phyloP scores from a whole-genome alignment of 2,888 invertebrate species.

The Clostera curtula region DNA sequence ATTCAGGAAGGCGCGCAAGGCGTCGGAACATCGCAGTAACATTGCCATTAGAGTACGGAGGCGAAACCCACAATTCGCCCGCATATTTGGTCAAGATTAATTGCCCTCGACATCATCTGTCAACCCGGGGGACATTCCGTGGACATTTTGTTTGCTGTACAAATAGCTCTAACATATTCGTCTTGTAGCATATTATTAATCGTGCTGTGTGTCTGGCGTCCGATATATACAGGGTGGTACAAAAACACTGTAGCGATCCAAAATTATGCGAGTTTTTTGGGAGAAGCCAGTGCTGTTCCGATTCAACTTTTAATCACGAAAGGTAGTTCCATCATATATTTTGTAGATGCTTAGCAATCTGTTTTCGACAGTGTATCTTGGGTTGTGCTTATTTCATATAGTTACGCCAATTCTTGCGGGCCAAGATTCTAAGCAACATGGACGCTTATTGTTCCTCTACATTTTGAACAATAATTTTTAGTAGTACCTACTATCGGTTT shows the following conservation, averaged over 20 bases:
- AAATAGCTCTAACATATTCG: slow-evolving; percentile 51
- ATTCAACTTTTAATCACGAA: too few relatives aligned
- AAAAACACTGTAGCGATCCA: slow-evolving; percentile 2
- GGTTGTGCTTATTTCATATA: too few relatives aligned
- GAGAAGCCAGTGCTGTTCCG: too few relatives aligned
- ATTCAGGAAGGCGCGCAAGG: slow-evolving; percentile 18
- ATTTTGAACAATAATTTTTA: too few relatives aligned
- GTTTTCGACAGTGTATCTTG: too few relatives aligned
- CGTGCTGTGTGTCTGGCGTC: slow-evolving; percentile 12
- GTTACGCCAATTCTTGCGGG: too few relatives aligned
- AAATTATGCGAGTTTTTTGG: too few relatives aligned
- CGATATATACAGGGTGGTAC: slow-evolving; percentile 6
- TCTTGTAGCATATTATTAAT: slow-evolving; percentile 42
- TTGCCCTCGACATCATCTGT: slow-evolving; percentile 68
- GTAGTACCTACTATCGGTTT: too few relatives aligned
- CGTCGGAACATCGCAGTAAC: slow-evolving; percentile 29
- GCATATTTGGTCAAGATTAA: slow-evolving; percentile 71
- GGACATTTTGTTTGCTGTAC: slow-evolving; percentile 59
- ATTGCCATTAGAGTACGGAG: slow-evolving; percentile 44
- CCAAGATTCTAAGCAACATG: too few relatives aligned
- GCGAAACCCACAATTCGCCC: slow-evolving; percentile 53
- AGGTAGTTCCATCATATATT: too few relatives aligned
- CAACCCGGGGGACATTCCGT: slow-evolving; percentile 52
- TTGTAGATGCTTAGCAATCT: too few relatives aligned
- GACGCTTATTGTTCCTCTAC: too few relatives aligned